Conservation (phyloP, 1,140 invertebrate species). For the Cydia splendana region DNA sequence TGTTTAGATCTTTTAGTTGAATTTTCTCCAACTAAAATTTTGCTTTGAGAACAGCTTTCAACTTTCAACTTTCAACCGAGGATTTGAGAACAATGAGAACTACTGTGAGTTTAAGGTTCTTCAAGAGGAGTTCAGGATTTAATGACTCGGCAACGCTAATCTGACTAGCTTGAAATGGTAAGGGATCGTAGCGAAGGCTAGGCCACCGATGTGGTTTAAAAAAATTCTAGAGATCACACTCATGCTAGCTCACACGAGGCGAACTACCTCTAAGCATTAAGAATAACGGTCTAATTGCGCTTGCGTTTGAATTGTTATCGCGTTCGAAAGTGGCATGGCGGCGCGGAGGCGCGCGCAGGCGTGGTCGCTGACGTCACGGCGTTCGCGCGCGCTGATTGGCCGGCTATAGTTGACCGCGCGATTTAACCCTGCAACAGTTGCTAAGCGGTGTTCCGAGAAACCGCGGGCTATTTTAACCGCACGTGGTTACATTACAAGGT, state of each 20-base stretch:
- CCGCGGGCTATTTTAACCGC: slow-evolving; percentile 39
- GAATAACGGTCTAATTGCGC: slow-evolving; percentile 42
- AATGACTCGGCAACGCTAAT: too few relatives aligned
- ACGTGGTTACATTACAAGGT: slow-evolving; percentile 40
- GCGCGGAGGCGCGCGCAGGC: slow-evolving; percentile 75
- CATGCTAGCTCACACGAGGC: neutral
- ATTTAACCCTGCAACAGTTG: slow-evolving; percentile 75
- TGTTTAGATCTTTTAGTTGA: too few relatives aligned
- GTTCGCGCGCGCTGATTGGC: slow-evolving; percentile 59
- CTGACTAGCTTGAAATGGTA: too few relatives aligned
- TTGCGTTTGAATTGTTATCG: slow-evolving; percentile 39
- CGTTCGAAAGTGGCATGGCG: slow-evolving; percentile 54
- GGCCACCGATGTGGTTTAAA: too few relatives aligned
- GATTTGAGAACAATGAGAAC: too few relatives aligned
- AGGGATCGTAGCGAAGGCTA: too few relatives aligned
- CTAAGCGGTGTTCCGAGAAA: slow-evolving; percentile 61
- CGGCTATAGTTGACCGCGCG: slow-evolving; percentile 49
- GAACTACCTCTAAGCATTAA: neutral
- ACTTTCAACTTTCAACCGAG: too few relatives aligned
- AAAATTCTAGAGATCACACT: neutral
- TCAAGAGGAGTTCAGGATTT: too few relatives aligned
- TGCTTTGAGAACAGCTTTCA: too few relatives aligned
- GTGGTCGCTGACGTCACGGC: slow-evolving; percentile 74
- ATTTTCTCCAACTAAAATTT: too few relatives aligned
- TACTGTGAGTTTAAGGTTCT: too few relatives aligned